phyloP scores from a whole-genome alignment of 2,113 vertebrate species.

The Percina caprodes region DNA sequence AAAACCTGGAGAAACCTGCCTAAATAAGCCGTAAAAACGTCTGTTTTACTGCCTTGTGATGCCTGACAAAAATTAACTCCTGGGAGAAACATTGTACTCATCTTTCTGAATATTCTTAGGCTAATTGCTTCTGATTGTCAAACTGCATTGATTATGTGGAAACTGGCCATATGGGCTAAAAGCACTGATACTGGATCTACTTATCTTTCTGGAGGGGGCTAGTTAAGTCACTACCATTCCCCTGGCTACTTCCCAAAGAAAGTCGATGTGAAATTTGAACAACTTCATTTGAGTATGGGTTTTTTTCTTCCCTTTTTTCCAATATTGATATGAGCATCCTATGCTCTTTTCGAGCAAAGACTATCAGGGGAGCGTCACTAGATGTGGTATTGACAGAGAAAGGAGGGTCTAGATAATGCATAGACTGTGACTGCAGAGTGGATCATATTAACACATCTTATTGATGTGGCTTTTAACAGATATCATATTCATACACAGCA shows the following conservation, averaged over 20 bases:
- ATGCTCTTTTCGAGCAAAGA: conserved; percentile 70
- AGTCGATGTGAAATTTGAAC: conserved; percentile 80
- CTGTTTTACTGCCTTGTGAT: conserved; percentile 10
- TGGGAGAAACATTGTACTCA: conserved; percentile 34
- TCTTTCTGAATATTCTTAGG: conserved; percentile 47
- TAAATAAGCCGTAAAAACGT: background rate
- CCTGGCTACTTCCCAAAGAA: conserved; percentile 50
- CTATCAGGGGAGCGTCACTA: conserved; percentile 68
- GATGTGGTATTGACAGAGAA: conserved; percentile 59
- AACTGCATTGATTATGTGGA: conserved; percentile 73
- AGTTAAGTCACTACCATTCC: conserved; percentile 63
- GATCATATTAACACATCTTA: conserved; percentile 78
- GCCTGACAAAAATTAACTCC: conserved; percentile 13
- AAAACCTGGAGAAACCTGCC: background rate
- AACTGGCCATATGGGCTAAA: conserved; percentile 69
- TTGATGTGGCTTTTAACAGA: conserved; percentile 78
- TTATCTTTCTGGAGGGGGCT: conserved; percentile 37
- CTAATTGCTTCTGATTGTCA: conserved; percentile 75
- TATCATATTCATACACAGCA: conserved; percentile 73
- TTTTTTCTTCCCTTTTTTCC: conserved; percentile 3
- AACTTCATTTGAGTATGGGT: conserved; percentile 64
- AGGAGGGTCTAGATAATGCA: conserved; percentile 64
- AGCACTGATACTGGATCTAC: conserved; percentile 77
- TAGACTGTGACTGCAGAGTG: conserved; percentile 75
- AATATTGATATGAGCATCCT: conserved; percentile 63